Evolutionary conservation across 2,797 vertebrate genomes (phyloP).

Genomic region (Todus mexicanus): DNA sequence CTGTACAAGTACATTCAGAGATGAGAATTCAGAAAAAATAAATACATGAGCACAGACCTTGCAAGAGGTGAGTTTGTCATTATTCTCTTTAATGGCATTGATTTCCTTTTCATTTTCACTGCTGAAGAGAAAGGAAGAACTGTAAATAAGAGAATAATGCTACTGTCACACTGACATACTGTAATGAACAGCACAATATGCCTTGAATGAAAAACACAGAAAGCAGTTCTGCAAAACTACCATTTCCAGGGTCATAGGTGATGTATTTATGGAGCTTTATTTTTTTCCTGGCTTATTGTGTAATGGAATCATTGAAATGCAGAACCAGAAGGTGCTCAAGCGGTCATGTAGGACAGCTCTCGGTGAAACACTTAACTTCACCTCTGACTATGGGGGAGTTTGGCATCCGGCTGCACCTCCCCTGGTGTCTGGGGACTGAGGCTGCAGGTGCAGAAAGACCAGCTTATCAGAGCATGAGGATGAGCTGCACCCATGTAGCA

Average conservation of each 20-base stretch:
- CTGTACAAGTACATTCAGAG: neutral
- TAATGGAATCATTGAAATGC: neutral
- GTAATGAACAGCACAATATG: conserved; percentile 38
- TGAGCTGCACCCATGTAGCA: neutral
- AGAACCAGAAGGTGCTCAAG: neutral
- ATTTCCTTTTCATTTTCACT: conserved; percentile 68
- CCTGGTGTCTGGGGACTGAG: fast-evolving
- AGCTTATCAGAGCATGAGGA: fast-evolving
- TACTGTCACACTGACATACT: conserved; percentile 53
- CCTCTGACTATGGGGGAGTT: neutral
- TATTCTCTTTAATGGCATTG: conserved; percentile 69
- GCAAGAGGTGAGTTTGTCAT: conserved; percentile 51
- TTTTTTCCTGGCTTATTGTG: neutral
- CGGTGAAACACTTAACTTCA: neutral
- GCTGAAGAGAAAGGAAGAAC: conserved; percentile 50
- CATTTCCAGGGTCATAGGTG: neutral
- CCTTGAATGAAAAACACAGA: conserved; percentile 44
- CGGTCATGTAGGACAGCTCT: neutral
- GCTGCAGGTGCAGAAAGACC: neutral
- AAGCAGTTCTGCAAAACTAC: conserved; percentile 13
- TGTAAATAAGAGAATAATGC: conserved; percentile 70
- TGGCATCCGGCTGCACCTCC: fast-evolving
- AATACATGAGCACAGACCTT: conserved; percentile 25
- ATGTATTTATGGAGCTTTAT: neutral
- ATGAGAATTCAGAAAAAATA: conserved; percentile 13